Conservation (phyloP, 2,113 vertebrate genomes). For the Elaphurus davidianus region DNA sequence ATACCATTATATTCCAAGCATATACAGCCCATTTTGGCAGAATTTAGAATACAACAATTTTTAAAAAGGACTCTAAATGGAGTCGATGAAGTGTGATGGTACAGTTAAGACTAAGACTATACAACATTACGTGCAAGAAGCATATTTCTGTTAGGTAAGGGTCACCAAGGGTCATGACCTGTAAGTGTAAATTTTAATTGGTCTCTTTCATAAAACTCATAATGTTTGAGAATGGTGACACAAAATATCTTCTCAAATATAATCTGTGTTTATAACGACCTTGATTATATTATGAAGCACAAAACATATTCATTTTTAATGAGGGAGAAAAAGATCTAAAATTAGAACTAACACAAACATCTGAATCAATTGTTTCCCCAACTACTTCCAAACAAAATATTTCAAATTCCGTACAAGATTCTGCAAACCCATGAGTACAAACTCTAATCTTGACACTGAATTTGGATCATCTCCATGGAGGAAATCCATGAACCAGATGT, state of each 20-base stretch:
- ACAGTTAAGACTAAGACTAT: constrained; percentile 3
- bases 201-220: constrained; percentile 56
- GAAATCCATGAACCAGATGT: constrained; percentile 86
- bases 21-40: background rate
- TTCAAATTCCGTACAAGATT: constrained; percentile 83
- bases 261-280: constrained; percentile 68
- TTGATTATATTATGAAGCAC: constrained; percentile 71
- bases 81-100: background rate
- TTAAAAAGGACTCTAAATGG: constrained; percentile 24
- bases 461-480: constrained; percentile 82
- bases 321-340: constrained; percentile 78
- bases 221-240: constrained; percentile 62
- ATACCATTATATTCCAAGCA: constrained; percentile 44
- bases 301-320: constrained; percentile 78
- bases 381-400: constrained; percentile 83
- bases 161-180: constrained; percentile 60
- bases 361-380: constrained; percentile 82
- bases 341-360: constrained; percentile 84
- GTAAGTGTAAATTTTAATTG: constrained; percentile 57
- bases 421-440: constrained; percentile 81
- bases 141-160: constrained; percentile 55
- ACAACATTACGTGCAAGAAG: constrained; percentile 35
- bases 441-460: constrained; percentile 82
- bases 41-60: constrained; percentile 33
- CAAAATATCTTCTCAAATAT: constrained; percentile 52